Evolutionary conservation across 2,888 invertebrate species (phyloP).

Genomic region (Minunthozetes semirufus): DNA sequence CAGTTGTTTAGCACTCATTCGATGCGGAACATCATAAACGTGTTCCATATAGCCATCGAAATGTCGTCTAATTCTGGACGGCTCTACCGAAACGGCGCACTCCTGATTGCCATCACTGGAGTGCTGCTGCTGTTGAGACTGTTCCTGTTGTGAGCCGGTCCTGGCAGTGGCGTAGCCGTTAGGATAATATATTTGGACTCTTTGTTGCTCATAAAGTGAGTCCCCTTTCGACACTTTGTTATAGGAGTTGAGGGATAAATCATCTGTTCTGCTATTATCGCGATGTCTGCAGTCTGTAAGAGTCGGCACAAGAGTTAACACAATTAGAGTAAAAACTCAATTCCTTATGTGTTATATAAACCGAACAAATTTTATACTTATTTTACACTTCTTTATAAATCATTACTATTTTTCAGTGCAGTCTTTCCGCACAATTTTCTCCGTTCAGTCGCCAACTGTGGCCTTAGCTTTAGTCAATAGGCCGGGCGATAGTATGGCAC

Average conservation of each 20-base stretch:
- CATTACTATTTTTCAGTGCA: not conserved
- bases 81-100: not conserved
- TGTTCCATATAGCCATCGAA: constrained; percentile 16
- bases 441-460: not conserved
- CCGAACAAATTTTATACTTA: not conserved
- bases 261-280: constrained; percentile 34
- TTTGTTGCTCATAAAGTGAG: constrained; percentile 25
- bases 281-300: constrained; percentile 35
- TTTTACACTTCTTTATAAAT: not conserved
- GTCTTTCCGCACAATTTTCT: too few species aligned
- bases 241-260: constrained; percentile 35
- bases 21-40: constrained; percentile 19
- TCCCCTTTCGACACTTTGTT: constrained; percentile 29
- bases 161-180: constrained; percentile 11
- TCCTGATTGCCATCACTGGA: not conserved
- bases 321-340: not conserved
- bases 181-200: constrained; percentile 20
- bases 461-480: not conserved
- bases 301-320: not conserved
- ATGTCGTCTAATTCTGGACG: not conserved
- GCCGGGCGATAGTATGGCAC: not conserved
- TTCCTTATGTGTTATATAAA: not conserved
- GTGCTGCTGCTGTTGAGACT: not conserved
- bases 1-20: constrained; percentile 11
- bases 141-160: not conserved